Base-by-base conservation (phyloP, 2,113 vertebrate species). In the Prionailurus bengalensis region DNA sequence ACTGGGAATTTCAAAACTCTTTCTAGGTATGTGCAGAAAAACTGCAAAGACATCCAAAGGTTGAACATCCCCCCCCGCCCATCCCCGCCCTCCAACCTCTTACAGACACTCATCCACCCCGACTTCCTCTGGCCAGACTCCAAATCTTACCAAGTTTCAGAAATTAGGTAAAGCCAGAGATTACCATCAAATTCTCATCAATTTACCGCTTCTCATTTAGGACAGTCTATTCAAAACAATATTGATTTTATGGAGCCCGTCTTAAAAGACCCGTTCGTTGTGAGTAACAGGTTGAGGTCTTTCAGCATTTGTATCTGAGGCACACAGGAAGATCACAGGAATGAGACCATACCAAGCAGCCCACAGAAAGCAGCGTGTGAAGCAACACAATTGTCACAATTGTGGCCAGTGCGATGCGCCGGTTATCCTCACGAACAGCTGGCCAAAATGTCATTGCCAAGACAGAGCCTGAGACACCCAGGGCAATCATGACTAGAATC, bases 401-500 rank as follows among this genome's bases (percentile, higher is more conserved):
- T 0, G 99, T 99, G 1, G 99, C 98, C 83, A 99, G 86, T 0
- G 99, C 99, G 0, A 99, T 86, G 65, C 99, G 99, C 76, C 99
- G 99, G 93, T 99, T 99, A 98, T 99, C 99, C 4, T 99, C 99
- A 4, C 99, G 99, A 81, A 99, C 99, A 0, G 99, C 99, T 0
- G 99, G 99, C 99, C 99, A 99, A 95, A 99, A 99, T 0, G 99
- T 99, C 99, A 99, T 98, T 73, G 99, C 98, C 98, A 99, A 97
- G 87, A 99, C 99, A 0, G 99, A 99, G 21, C 99, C 99, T 1
- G 99, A 99, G 76, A 99, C 98, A 98, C 99, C 99, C 94, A 99
- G 98, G 16, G 99, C 99, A 70, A 99, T 98, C 65, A 98, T 78
- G 88, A 99, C 97, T 74, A 99, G 98, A 88, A 99, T 98, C 99